Evolutionary conservation across 2,797 vertebrate genomes (phyloP).

Genomic region (Monodelphis domestica): DNA sequence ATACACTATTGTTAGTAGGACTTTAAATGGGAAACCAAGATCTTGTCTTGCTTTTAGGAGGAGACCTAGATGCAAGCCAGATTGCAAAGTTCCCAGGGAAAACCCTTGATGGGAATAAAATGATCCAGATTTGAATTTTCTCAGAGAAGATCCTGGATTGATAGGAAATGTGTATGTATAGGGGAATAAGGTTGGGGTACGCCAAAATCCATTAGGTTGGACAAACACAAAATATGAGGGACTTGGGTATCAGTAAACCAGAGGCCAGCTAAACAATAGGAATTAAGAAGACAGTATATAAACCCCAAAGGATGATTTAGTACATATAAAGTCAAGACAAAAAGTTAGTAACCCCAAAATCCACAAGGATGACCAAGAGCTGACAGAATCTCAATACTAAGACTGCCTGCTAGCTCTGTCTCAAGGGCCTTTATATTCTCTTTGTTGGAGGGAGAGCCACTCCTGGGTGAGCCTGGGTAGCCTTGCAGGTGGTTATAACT

Average conservation of each 20-base stretch:
- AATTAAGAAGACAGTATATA: neutral
- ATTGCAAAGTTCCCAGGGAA: neutral
- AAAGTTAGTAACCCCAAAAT: neutral
- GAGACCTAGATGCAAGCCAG: neutral
- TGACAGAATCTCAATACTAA: neutral
- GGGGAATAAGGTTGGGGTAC: too few relatives aligned
- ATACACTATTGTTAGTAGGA: neutral
- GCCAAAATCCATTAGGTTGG: neutral
- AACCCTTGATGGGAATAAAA: neutral
- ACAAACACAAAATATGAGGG: neutral
- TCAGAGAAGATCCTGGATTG: neutral
- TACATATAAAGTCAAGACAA: neutral
- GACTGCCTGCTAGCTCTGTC: neutral
- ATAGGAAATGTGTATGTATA: neutral
- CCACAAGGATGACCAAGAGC: neutral
- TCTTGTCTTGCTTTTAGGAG: neutral
- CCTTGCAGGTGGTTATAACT: neutral
- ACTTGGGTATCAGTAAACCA: neutral
- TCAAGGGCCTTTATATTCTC: neutral
- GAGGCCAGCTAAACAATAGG: neutral
- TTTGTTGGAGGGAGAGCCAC: neutral
- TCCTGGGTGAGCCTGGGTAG: neutral
- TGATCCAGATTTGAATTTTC: neutral
- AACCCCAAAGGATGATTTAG: neutral
- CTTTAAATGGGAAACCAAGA: neutral